Base-by-base conservation (phyloP, 2,113 vertebrate species). In the Rutilus rutilus region DNA sequence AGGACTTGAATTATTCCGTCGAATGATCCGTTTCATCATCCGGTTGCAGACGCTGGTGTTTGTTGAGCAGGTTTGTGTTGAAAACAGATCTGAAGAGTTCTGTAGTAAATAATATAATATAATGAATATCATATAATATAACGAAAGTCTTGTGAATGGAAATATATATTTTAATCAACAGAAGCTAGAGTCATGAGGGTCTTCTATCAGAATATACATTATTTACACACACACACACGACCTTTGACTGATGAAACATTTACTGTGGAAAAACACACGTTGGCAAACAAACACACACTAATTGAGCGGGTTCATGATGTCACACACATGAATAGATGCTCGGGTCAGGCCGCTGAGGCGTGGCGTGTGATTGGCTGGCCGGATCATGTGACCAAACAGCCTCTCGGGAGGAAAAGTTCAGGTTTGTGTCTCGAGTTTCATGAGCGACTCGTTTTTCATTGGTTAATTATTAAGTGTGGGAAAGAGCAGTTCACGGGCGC, bases 401-500 rank as follows among this genome's bases (percentile, higher is more conserved):
- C 67, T 78, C 27, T 83, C 73, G 30, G 85, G 78, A 80, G 82
- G 88, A 89, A 87, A 83, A 89, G 82, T 86, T 86, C 65, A 85
- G 78, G 78, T 83, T 59, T 47, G 65, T 33, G n/a, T 67, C 36
- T 87, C 33, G 15, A 47, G 71, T 87, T 84, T 27, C 62, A 64
- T 30, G 11, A 30, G 47, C 0, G 27, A 57, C 71, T 85, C 50
- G 47, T 17, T 74, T 81, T 84, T 88, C 87, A 54, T 71, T 73
- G 36, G 25, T 86, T 42, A 88, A 82, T 87, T 90, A 88, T 90
- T 87, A 86, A 73, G 67, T 87, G 85, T 90, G 87, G 77, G 71
- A 89, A 90, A 75, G 82, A 87, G 69, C 57, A 69, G 83, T 62
- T 88, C 57, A 80, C 36, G 50, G 45, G 85, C 30, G n/a, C 75